These are phyloP conservation scores for Pachyrhynchus sulphureomaculatus DNA, from an alignment of 1,140 invertebrate species.

Conservation along the genomic window DNA sequence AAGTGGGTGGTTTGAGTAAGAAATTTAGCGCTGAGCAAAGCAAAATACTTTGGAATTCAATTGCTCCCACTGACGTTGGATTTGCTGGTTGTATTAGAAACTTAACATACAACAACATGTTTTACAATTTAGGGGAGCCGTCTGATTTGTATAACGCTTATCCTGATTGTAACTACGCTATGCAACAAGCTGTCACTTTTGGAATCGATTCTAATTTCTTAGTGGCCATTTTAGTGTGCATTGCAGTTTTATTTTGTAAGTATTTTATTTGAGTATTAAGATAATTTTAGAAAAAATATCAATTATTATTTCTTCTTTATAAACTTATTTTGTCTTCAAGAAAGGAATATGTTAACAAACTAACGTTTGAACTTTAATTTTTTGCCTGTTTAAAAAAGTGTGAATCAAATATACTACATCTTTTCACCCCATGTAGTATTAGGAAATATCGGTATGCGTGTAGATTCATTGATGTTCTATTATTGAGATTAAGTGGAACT, in stretches of 20 bases:
- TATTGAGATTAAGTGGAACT: too few species aligned
- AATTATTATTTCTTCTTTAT: too few species aligned
- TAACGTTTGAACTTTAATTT: too few species aligned
- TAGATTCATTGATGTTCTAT: too few species aligned
- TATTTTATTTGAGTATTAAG: constrained; percentile 34
- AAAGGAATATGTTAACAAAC: too few species aligned
- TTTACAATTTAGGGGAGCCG: constrained; percentile 77
- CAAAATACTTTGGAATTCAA: constrained; percentile 60
- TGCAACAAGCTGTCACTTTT: constrained; percentile 73
- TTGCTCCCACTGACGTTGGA: constrained; percentile 63
- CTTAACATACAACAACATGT: constrained; percentile 75
- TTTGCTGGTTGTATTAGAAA: constrained; percentile 87
- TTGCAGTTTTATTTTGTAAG: constrained; percentile 73
- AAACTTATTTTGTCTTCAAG: too few species aligned
- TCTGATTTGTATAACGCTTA: constrained; percentile 64
- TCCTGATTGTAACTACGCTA: constrained; percentile 67
- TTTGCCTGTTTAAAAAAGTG: too few species aligned
- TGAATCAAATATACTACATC: too few species aligned
- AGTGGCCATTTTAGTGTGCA: constrained; percentile 79
- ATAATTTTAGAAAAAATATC: too few species aligned
- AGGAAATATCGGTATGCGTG: too few species aligned
- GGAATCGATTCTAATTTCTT: constrained; percentile 82
- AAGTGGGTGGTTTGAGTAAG: constrained; percentile 75
- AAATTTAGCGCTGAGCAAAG: constrained; percentile 57
- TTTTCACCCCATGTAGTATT: too few species aligned